Conservation (phyloP, 2,888 invertebrate genomes). For the Pyrochroa serraticornis region DNA sequence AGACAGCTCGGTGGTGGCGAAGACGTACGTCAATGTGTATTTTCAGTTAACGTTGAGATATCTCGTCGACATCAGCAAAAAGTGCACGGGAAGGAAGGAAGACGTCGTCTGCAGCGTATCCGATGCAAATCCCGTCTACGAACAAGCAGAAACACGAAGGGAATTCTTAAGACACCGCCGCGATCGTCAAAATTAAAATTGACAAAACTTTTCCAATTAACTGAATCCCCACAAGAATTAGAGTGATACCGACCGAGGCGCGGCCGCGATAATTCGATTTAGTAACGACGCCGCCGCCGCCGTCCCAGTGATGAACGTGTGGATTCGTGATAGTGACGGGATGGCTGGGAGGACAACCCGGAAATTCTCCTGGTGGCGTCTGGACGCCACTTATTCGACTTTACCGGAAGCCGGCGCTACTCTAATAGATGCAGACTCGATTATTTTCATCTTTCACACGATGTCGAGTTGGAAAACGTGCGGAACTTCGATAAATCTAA, state of each 20-base stretch:
- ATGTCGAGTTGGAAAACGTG: too few species aligned
- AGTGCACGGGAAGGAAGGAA: too few species aligned
- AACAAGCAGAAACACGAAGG: conserved; percentile 5
- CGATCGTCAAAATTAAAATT: conserved; percentile 43
- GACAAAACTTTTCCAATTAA: conserved; percentile 51
- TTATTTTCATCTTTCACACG: too few species aligned
- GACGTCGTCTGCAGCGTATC: not conserved
- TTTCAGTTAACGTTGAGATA: too few species aligned
- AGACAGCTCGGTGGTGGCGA: too few species aligned
- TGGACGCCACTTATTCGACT: too few species aligned
- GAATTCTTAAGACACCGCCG: conserved; percentile 10
- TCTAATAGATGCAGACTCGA: not conserved
- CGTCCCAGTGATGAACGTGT: conserved; percentile 43
- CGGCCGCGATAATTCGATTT: conserved; percentile 48
- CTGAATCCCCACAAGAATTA: conserved; percentile 50
- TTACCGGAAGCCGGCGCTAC: conserved; percentile 23
- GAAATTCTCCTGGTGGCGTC: too few species aligned
- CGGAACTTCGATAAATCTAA: too few species aligned
- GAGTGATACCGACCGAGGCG: conserved; percentile 41
- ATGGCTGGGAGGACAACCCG: conserved; percentile 6
- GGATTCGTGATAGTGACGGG: conserved; percentile 32
- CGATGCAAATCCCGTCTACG: not conserved
- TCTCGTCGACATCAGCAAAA: too few species aligned
- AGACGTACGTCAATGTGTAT: too few species aligned
- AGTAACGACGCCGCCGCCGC: conserved; percentile 31